These are phyloP conservation scores for Thamnophis sirtalis DNA, from an alignment of 2,113 vertebrate species.

Conservation along the genomic window DNA sequence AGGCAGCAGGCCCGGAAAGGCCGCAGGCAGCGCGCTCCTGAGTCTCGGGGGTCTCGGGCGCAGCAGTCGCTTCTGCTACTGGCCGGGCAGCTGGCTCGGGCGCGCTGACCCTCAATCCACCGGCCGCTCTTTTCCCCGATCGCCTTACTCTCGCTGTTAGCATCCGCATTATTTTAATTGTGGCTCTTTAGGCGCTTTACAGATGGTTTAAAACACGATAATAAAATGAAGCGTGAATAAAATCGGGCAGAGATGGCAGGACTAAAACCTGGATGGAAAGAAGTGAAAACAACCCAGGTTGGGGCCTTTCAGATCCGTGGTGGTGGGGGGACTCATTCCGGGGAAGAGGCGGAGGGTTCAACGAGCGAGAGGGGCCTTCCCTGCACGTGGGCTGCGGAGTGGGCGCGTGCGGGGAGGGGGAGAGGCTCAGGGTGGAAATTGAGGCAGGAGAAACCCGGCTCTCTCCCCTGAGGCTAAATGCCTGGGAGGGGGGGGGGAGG, in stretches of 20 bases:
- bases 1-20: too few relatives aligned
- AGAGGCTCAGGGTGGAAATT: not conserved
- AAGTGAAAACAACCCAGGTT: not conserved
- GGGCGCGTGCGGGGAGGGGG: not conserved
- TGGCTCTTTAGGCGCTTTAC: not conserved
- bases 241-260: not conserved
- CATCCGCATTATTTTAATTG: not conserved
- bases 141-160: too few relatives aligned
- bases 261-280: not conserved
- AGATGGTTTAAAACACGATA: not conserved
- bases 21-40: too few relatives aligned
- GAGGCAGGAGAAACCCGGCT: not conserved
- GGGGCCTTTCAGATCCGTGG: not conserved
- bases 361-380: not conserved
- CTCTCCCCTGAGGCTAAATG: not conserved
- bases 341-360: not conserved
- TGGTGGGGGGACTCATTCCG: not conserved
- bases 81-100: not conserved
- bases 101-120: too few relatives aligned
- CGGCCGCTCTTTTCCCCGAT: too few relatives aligned
- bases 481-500: not conserved
- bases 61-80: not conserved
- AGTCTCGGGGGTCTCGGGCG: too few relatives aligned
- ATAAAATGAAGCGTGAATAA: not conserved
- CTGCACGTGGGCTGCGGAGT: not conserved